phyloP scores from a whole-genome alignment of 2,113 vertebrate genomes.

The Picathartes gymnocephalus region DNA sequence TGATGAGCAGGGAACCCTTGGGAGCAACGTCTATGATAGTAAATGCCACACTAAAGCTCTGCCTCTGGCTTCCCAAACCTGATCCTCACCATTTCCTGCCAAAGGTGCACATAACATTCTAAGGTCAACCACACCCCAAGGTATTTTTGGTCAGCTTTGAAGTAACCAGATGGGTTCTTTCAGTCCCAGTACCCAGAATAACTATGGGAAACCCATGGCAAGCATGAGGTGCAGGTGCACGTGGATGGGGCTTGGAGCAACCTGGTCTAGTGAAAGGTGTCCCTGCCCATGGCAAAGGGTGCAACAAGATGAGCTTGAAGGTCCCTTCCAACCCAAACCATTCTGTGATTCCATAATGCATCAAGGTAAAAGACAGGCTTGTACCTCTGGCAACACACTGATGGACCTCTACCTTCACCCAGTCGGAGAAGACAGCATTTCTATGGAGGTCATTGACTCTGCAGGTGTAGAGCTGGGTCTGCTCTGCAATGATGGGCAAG shows the following conservation, averaged over 20 bases:
- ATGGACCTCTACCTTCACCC: constrained; percentile 83
- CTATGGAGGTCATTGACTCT: constrained; percentile 74
- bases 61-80: not conserved
- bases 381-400: constrained; percentile 55
- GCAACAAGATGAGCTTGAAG: not conserved
- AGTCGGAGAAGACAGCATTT: constrained; percentile 73
- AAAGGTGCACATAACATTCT: not conserved
- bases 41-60: not conserved
- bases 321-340: not conserved
- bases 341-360: not conserved
- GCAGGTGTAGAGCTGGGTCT: constrained; percentile 76
- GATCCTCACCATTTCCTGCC: not conserved
- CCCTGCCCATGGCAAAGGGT: not conserved
- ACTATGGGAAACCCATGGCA: not conserved
- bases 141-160: not conserved
- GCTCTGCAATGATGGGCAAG: constrained; percentile 68
- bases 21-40: not conserved
- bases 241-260: not conserved
- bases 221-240: not conserved
- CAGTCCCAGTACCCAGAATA: not conserved
- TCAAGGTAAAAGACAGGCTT: not conserved
- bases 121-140: not conserved
- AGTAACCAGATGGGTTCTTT: not conserved
- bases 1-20: not conserved
- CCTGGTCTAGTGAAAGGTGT: not conserved